A percentile compares a stretch with the other conserved stretches of the same genome.
Evolutionary conservation across 2,797 vertebrate species (phyloP).

Genomic region (Echiichthys vipera): DNA sequence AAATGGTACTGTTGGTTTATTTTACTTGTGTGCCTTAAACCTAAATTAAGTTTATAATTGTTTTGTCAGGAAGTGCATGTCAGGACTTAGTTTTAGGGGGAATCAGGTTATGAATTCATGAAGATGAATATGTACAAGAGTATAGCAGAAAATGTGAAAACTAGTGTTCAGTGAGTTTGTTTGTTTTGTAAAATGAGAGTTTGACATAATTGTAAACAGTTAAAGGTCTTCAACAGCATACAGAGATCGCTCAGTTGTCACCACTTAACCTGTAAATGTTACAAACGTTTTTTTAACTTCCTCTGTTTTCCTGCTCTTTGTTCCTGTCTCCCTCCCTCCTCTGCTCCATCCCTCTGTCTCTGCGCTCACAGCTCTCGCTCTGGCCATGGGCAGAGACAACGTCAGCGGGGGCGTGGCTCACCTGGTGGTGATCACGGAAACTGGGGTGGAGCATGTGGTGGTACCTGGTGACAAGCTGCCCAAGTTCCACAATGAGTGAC

Average conservation of each 20-base stretch:
- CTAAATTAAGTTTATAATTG: neutral
- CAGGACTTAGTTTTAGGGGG: neutral
- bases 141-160: neutral
- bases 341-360: neutral
- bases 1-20: slow-evolving; percentile 75
- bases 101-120: neutral
- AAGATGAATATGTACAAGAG: neutral
- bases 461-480: slow-evolving; percentile 88
- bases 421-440: slow-evolving; percentile 85
- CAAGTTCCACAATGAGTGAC: slow-evolving; percentile 83
- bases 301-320: neutral
- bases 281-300: neutral
- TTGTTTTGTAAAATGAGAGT: neutral
- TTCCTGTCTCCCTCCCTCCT: neutral
- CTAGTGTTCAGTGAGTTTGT: neutral
- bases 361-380: slow-evolving; percentile 82
- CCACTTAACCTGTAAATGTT: neutral
- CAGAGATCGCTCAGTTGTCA: neutral
- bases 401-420: slow-evolving; percentile 89
- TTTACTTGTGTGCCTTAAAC: neutral
- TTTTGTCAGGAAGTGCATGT: neutral
- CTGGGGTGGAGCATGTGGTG: slow-evolving; percentile 84
- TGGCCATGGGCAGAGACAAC: slow-evolving; percentile 91
- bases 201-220: neutral
- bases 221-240: neutral